These are phyloP conservation scores for Pampusana beccarii DNA, from an alignment of 2,113 vertebrate species.

Conservation along the genomic window DNA sequence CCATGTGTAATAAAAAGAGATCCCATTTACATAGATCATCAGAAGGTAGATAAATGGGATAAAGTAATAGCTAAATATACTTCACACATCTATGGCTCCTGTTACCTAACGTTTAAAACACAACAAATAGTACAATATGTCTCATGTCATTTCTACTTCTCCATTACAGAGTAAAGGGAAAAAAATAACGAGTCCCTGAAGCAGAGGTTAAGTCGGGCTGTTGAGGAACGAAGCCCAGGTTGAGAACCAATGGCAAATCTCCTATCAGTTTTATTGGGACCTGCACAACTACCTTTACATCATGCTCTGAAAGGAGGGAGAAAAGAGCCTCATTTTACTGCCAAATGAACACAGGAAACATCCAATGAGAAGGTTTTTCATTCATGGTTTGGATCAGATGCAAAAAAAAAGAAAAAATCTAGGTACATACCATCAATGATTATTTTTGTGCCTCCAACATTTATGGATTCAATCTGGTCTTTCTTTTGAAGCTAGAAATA, in stretches of 20 bases:
- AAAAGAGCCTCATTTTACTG: not conserved
- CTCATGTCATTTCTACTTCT: not conserved
- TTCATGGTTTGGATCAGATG: not conserved
- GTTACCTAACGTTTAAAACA: not conserved
- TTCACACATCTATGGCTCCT: not conserved
- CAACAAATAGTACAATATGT: not conserved
- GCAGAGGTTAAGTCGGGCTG: not conserved
- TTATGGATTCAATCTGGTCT: conserved; percentile 89
- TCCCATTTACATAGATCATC: not conserved
- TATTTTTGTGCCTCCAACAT: conserved; percentile 89
- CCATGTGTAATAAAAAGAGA: not conserved
- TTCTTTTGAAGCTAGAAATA: conserved; percentile 81
- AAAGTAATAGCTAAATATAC: not conserved
- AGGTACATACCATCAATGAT: conserved; percentile 85
- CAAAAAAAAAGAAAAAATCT: not conserved
- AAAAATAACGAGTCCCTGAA: not conserved
- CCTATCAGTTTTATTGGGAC: not conserved
- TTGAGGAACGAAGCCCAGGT: not conserved
- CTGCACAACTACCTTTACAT: not conserved
- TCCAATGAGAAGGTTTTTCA: not conserved
- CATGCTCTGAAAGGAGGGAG: not conserved
- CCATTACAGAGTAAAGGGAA: not conserved
- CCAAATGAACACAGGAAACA: not conserved
- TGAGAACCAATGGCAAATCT: not conserved
- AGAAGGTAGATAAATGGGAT: not conserved